A percentile compares a stretch with the other conserved stretches of the same genome.
These are phyloP conservation scores for human DNA, from an alignment of 2,113 vertebrate genomes.

Conservation along the genomic window GRCh38 chr2:171740501-171741000, in stretches of 20 bases:
- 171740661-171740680: not conserved
- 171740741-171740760: not conserved
- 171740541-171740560: constrained; percentile 5
- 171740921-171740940: not conserved
- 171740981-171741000: not conserved
- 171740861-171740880: not conserved
- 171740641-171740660: not conserved
- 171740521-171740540: not conserved
- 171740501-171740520: not conserved
- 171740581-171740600: not conserved
- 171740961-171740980: not conserved
- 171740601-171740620: constrained; percentile 7
- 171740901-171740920: constrained; percentile 26
- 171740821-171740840: not conserved
- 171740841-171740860: not conserved
- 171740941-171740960: not conserved
- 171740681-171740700: not conserved
- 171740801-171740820: not conserved
- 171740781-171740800: not conserved
- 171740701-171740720: not conserved
- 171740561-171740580: not conserved
- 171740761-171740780: not conserved
- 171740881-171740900: not conserved
- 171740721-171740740: not conserved
- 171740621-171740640: constrained; percentile 10